These are phyloP conservation scores for Sphyrna mokarran DNA, from an alignment of 2,113 vertebrate species.

Conservation along the genomic window DNA sequence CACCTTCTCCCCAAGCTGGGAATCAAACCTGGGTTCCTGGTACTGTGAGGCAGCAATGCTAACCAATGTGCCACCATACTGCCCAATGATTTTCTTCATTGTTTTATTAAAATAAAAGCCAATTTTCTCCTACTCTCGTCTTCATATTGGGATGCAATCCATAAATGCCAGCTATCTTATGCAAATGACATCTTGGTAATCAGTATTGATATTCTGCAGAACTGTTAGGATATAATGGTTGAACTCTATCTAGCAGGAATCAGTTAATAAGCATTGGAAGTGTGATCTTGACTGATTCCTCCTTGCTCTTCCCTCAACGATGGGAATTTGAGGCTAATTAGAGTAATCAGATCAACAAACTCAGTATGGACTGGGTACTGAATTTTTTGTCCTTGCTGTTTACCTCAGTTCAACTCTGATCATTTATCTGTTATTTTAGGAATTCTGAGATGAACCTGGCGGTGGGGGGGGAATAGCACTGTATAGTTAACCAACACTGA, in stretches of 20 bases:
- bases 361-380: neutral
- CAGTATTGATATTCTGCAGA: neutral
- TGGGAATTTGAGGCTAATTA: neutral
- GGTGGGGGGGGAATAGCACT: neutral
- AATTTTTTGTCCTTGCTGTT: neutral
- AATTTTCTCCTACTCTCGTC: neutral
- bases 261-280: neutral
- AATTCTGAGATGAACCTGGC: neutral
- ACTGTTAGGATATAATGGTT: neutral
- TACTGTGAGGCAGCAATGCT: too few relatives aligned
- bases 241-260: neutral
- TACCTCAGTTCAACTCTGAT: neutral
- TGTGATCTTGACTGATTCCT: neutral
- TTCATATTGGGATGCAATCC: neutral
- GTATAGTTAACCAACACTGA: neutral
- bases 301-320: neutral
- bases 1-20: too few relatives aligned
- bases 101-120: neutral
- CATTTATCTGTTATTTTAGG: neutral
- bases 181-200: neutral
- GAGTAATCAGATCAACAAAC: neutral
- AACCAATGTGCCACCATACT: too few relatives aligned
- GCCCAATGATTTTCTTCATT: neutral
- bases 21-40: too few relatives aligned
- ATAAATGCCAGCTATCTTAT: neutral